Base-by-base conservation (phyloP, 2,113 vertebrate species). In the Ammospiza nelsoni region DNA sequence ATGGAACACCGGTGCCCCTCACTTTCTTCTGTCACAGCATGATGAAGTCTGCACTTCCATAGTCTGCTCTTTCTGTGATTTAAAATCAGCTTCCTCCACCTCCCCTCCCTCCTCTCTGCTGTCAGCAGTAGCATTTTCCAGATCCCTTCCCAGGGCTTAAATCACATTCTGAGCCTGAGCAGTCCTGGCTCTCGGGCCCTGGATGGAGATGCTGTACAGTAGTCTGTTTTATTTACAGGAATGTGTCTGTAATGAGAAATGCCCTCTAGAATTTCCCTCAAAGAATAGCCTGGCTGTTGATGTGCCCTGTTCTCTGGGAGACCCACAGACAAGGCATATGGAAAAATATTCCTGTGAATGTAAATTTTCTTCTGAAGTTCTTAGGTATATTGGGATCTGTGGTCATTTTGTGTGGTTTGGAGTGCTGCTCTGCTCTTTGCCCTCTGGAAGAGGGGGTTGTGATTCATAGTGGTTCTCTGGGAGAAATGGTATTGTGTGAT, bases 211-310 rank as follows among this genome's bases (percentile, higher is more conserved):
- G 94, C 72, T 94, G 91, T 78, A 92, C 94, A 96, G 95, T 95
- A 96, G 93, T 90, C 84, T 92, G 63, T 77, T 94, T 92, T 97
- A 95, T 96, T 97, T 96, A 97, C 83, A 96, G 69, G 76, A 95
- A 84, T 29, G 59, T 89, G 61, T 89, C 89, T 81, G 75, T 66
- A 90, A 74, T 84, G 76, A 96, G 76, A 94, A 94, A 95, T 92
- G 55, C 46, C 49, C 72, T 75, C 66, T 75, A 92, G 65, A 46
- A 41, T 73, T 93, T 77, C 51, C 33, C 48, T 55, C 9, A 22
- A 51, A 93, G 75, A 84, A 49, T 5, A 75, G 65, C n/a, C 77
- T 2, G 1, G 67, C 67, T 85, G 49, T 84, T 92, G 61, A 3
- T 41, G 59, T 1, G 3, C 85, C 73, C 57, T 6, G 5, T 67